Percentiles rank a stretch among this genome's conserved stretches.
These are phyloP conservation scores for Dasyprocta punctata DNA, from an alignment of 2,113 vertebrate species.

Conservation along the genomic window DNA sequence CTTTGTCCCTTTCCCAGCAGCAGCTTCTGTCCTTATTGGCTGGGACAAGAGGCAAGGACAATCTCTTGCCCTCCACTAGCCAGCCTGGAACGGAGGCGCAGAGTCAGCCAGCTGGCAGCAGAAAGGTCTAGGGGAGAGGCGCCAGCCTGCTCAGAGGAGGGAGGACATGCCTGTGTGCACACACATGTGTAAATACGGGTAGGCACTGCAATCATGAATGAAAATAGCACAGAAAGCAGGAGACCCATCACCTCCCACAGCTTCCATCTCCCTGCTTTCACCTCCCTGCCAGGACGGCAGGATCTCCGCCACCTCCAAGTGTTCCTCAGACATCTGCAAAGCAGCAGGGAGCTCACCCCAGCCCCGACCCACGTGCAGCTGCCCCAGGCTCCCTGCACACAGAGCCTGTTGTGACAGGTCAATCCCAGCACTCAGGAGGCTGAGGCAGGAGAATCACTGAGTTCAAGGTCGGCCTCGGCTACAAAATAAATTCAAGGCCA, in stretches of 20 bases:
- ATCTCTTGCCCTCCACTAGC: background rate
- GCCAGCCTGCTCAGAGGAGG: background rate
- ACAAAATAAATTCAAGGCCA: background rate
- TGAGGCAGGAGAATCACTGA: background rate
- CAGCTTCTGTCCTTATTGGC: constrained; percentile 64
- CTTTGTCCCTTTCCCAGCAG: background rate
- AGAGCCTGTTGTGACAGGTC: background rate
- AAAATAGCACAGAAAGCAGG: background rate
- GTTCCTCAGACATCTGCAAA: background rate
- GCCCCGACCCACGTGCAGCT: background rate
- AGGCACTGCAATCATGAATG: background rate
- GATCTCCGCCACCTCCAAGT: background rate
- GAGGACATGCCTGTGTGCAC: background rate
- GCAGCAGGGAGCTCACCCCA: background rate
- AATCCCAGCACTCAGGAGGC: background rate
- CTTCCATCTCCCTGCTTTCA: background rate
- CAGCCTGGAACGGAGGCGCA: background rate
- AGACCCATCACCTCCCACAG: background rate
- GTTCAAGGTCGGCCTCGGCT: background rate
- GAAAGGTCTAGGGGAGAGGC: constrained; percentile 58
- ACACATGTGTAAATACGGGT: background rate
- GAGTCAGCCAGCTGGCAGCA: background rate
- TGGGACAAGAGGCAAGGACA: background rate
- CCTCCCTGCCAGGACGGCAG: background rate
- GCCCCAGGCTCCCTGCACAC: background rate